Percentiles rank a stretch among this genome's conserved stretches.
These are phyloP conservation scores for Ricordea florida DNA, from an alignment of 92 coral and sea anemone species.

Conservation along the genomic window DNA sequence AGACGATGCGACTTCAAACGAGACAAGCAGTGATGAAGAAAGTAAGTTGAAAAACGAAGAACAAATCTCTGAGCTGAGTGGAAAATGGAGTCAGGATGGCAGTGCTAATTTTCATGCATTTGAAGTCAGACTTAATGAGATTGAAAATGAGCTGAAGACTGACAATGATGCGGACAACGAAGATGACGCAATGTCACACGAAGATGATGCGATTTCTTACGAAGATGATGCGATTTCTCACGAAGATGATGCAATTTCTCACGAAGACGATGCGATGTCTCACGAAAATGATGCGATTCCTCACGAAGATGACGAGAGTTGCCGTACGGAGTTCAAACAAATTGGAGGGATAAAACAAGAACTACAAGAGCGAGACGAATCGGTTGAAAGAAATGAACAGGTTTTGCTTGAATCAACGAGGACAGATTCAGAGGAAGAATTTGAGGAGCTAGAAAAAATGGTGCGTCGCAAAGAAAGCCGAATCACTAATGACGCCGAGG, in stretches of 20 bases:
- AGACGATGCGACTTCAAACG: not conserved
- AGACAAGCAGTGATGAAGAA: not conserved
- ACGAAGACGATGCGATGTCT: not conserved
- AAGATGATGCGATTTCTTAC: not conserved
- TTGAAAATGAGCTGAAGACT: constrained; percentile 26
- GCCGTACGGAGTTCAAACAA: not conserved
- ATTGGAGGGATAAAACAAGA: not conserved
- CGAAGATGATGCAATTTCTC: not conserved
- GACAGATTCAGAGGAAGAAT: constrained; percentile 62
- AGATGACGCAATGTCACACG: not conserved
- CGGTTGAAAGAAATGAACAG: no score
- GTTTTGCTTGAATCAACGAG: no score
- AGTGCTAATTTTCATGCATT: constrained; percentile 12
- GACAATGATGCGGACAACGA: no score
- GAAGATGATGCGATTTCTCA: not conserved
- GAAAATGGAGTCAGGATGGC: not conserved
- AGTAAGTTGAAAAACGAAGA: not conserved
- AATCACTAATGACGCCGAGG: constrained; percentile 7
- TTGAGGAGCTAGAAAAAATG: constrained; percentile 65
- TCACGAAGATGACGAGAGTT: not conserved
- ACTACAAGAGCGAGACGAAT: no score
- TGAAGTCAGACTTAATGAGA: constrained; percentile 25
- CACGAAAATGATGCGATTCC: not conserved
- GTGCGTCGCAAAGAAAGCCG: constrained; percentile 47
- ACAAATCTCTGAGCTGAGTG: not conserved